Base-by-base conservation (phyloP, 1,140 invertebrate genomes). In the Zaprionus vittiger region DNA sequence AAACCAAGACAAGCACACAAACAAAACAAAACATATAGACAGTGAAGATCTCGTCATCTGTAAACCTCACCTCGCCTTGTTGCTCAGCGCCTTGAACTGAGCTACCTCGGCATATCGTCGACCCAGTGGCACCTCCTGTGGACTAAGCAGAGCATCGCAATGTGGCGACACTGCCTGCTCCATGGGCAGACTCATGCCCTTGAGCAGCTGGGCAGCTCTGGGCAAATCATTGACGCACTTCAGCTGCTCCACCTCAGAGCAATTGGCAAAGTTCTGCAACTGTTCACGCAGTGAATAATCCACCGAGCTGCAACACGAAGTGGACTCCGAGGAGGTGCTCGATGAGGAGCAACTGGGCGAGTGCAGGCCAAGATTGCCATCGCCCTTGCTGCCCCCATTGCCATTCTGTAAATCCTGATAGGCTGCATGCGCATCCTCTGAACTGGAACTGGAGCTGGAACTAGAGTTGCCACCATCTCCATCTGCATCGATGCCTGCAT, bases 91-190 rank as follows among this genome's bases (percentile, higher is more conserved):
- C 63, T 93, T 93, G 70, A 93, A 93, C 62, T 93, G 92, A 12
- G 91, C 62, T 52, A 93, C 92, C 68, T 93, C 92, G 59, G 92
- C 92, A 54, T 93, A 93, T 1, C 92, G 91, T 12, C 92, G 68
- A 6, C 91, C 92, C 77, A 93, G 75, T 4, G 92, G 92, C 63
- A 62, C 92, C 65, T 93, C 92, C 79, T 93, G 91, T 6, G 92
- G 92, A 86, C 92, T 93, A 28, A 93, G 68, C 60, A 93, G 47
- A 0, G 79, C 74, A 81, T 93, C 92, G 31, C 77, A 79, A 5
- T 76, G 34, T 17, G 47, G 64, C 15, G 70, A 49, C 24, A 38
- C 11, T 2, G 49, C 11, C 20, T 79, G 56, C 17, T 81, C 80
- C 28, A 78, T 60, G 1, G 76, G 73, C 44, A 85, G 59, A 52